A percentile compares a stretch with the other conserved stretches of the same genome.
Evolutionary conservation across 2,888 invertebrate species (phyloP).

Genomic region (Dolomedes plantarius): DNA sequence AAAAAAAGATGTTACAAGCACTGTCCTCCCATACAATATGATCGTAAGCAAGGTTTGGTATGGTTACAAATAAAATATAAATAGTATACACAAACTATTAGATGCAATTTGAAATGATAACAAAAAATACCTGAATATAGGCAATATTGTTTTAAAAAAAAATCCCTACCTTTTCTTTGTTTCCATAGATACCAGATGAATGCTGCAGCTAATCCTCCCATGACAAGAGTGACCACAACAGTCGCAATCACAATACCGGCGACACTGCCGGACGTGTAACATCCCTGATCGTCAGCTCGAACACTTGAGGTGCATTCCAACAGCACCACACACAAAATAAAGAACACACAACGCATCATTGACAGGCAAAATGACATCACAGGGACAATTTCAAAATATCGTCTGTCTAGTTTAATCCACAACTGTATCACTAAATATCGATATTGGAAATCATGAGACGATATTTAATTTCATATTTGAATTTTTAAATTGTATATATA

Average conservation of each 20-base stretch:
- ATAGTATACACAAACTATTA: no score
- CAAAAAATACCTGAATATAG: no score
- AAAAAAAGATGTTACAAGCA: no score
- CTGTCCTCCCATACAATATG: no score
- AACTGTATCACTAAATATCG: background rate
- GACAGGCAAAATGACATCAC: slow-evolving; percentile 19
- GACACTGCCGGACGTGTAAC: slow-evolving; percentile 62
- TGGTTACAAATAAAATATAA: no score
- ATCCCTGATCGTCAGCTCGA: slow-evolving; percentile 37
- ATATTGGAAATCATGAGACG: background rate
- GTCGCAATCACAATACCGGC: slow-evolving; percentile 69
- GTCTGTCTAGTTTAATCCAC: slow-evolving; percentile 28
- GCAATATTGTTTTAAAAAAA: no score
- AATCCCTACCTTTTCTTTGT: slow-evolving; percentile 52
- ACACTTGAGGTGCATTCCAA: slow-evolving; percentile 16
- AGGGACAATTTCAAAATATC: slow-evolving; percentile 9
- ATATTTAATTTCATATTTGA: background rate
- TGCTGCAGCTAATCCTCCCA: slow-evolving; percentile 48
- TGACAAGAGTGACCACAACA: slow-evolving; percentile 55
- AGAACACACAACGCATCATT: slow-evolving; percentile 15
- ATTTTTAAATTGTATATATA: background rate
- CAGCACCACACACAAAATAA: slow-evolving; percentile 30
- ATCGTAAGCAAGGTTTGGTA: no score
- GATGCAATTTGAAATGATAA: no score
- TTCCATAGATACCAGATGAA: slow-evolving; percentile 66